Conservation (phyloP, 1,140 invertebrate genomes). For the Halictus rubicundus region DNA sequence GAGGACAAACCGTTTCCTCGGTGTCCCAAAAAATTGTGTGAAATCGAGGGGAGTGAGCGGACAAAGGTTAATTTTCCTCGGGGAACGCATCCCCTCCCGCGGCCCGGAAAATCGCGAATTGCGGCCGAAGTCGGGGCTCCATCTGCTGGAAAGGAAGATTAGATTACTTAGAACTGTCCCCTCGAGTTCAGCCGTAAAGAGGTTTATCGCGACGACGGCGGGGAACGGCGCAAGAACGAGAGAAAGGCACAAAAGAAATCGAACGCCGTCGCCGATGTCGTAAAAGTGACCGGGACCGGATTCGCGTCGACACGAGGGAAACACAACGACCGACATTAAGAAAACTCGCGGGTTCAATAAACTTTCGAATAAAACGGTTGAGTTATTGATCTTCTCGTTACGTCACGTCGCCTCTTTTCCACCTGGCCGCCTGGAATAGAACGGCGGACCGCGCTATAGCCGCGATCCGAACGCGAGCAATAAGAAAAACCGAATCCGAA, state of each 20-base stretch:
- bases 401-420: conserved; percentile 57
- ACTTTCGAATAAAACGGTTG: conserved; percentile 49
- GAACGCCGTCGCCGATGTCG: neutral
- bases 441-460: neutral
- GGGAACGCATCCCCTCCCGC: neutral
- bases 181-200: conserved; percentile 24
- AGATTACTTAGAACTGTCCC: conserved; percentile 38
- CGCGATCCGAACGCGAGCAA: neutral
- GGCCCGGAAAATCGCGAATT: conserved; percentile 5
- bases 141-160: conserved; percentile 24
- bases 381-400: conserved; percentile 66
- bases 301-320: neutral
- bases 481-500: neutral
- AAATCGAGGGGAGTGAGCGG: too few species aligned
- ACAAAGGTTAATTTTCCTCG: neutral
- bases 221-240: neutral
- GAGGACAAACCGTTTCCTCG: too few species aligned
- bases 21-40: too few species aligned
- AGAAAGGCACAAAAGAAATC: conserved; percentile 2
- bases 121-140: neutral
- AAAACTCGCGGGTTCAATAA: conserved; percentile 46
- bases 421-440: conserved; percentile 27
- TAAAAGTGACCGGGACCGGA: neutral
- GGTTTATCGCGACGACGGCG: conserved; percentile 17
- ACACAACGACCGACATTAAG: conserved; percentile 18